These are phyloP conservation scores for Nibea albiflora DNA, from an alignment of 2,113 vertebrate genomes.

Conservation along the genomic window DNA sequence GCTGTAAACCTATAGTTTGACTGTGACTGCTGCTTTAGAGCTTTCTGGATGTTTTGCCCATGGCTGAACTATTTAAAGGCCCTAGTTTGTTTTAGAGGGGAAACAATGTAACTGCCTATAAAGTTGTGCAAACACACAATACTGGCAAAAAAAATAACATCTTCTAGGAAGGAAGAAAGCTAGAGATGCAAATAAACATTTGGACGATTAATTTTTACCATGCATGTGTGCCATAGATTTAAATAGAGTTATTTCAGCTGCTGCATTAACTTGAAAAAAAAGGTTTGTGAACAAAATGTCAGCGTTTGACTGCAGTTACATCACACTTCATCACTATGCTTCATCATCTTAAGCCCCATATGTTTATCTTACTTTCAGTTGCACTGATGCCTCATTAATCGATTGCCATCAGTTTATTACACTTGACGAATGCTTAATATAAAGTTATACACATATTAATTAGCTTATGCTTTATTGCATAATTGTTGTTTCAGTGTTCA, in stretches of 20 bases:
- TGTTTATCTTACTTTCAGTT: not conserved
- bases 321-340: not conserved
- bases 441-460: not conserved
- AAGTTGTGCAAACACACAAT: not conserved
- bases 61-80: constrained; percentile 32
- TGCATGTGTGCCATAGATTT: not conserved
- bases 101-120: constrained; percentile 9
- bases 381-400: not conserved
- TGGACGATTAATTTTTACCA: not conserved
- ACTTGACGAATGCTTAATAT: not conserved
- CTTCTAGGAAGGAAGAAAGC: not conserved
- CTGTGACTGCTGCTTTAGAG: constrained; percentile 9
- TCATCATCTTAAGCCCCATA: not conserved
- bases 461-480: not conserved
- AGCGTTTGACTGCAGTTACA: not conserved
- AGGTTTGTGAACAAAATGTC: not conserved
- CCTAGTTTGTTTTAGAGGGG: constrained; percentile 19
- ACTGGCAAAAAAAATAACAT: not conserved
- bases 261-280: not conserved
- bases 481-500: not conserved
- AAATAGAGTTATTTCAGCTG: not conserved
- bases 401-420: not conserved
- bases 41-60: constrained; percentile 24
- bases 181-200: not conserved
- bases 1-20: constrained; percentile 40